Conservation (phyloP, 1,140 invertebrate species). For the Coelopa frigida region DNA sequence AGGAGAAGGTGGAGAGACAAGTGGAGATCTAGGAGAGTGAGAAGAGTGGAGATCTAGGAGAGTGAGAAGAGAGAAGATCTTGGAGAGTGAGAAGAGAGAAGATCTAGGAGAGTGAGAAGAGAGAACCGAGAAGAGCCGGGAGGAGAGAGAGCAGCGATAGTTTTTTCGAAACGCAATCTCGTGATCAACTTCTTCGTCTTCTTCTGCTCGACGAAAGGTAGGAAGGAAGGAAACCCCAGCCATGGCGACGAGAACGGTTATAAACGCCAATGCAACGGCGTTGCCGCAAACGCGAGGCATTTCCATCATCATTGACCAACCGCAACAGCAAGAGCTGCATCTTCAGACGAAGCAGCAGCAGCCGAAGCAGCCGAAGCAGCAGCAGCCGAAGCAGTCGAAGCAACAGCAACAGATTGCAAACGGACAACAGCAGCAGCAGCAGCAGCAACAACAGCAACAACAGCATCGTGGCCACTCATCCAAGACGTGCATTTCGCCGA, state of each 20-base stretch:
- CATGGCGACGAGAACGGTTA: constrained; percentile 17
- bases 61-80: too few relatives aligned
- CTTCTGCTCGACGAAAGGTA: background rate
- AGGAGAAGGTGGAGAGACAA: too few relatives aligned
- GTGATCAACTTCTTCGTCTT: background rate
- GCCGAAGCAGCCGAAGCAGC: constrained; percentile 14
- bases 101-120: background rate
- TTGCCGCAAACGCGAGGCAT: constrained; percentile 11
- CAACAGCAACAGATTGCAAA: constrained; percentile 15
- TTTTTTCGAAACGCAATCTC: background rate
- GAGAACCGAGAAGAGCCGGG: background rate
- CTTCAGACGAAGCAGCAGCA: constrained; percentile 11
- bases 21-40: background rate
- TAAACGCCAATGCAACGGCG: constrained; percentile 2
- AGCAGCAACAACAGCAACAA: constrained; percentile 15
- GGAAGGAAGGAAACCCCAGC: background rate
- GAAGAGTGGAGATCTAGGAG: too few relatives aligned
- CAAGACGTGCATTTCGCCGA: too few relatives aligned
- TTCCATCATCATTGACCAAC: constrained; percentile 21
- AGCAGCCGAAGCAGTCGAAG: constrained; percentile 12
- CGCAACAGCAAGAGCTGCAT: constrained; percentile 10
- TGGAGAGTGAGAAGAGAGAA: background rate
- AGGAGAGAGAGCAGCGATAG: background rate
- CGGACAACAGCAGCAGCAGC: constrained; percentile 14
- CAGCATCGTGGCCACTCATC: constrained; percentile 19